Base-by-base conservation (phyloP, 2,797 vertebrate species). In the Mallotus villosus region DNA sequence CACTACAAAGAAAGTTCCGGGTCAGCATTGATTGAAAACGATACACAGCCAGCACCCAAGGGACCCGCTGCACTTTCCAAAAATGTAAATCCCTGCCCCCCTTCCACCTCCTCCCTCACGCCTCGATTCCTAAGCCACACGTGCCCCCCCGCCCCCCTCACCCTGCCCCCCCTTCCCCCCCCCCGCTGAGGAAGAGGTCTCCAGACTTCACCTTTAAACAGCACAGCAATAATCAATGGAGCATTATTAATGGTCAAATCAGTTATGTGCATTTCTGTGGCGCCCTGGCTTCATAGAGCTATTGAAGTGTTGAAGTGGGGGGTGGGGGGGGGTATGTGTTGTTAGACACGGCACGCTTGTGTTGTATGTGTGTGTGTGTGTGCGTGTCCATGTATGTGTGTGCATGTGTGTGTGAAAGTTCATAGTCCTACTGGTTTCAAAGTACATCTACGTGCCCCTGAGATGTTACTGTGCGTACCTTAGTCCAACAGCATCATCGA, bases 201-300 rank as follows among this genome's bases (percentile, higher is more conserved):
- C 78, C 74, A 77, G 83, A 83, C 80, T 90, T 93, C 91, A 92
- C 91, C 92, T 93, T 93, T 93, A 91, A 93, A 92, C 91, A 91
- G 87, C 82, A 84, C 78, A 89, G 90, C 89, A 90, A 92, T 92
- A 93, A 93, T 93, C 93, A 93, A 93, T 92, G 85, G 87, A 84
- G 90, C 87, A 92, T 93, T 93, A 92, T 93, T 93, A 92, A 93
- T 92, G 88, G 78, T 89, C 85, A 89, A 90, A 92, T 91, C 89
- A 91, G 86, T 90, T 89, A 87, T 86, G 85, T 89, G 86, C 86
- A 78, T 86, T 86, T 82, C 83, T 85, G 22, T 0, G 75, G 76
- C 82, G 69, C 84, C 90, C 89, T 72, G 87, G 81, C 87, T 74
- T 79, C 68, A 74, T 84, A 67, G 75, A 79, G 78, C 78, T 85